These are phyloP conservation scores for Scaptomyza hsui DNA, from an alignment of 1,140 invertebrate species.

Conservation along the genomic window DNA sequence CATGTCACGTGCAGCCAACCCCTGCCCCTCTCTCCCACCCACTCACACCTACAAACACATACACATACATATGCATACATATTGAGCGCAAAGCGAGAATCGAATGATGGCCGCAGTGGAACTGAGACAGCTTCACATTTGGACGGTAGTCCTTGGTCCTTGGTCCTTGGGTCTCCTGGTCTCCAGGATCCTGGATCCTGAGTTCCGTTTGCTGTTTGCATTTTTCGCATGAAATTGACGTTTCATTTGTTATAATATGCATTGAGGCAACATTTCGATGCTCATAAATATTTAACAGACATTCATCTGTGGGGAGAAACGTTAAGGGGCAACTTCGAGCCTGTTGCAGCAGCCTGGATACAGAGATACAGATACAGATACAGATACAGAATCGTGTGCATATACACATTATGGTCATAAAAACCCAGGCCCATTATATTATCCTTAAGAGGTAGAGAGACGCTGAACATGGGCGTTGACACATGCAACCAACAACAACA, in stretches of 20 bases:
- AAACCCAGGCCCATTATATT: slow-evolving; percentile 13
- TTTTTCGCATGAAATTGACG: slow-evolving; percentile 70
- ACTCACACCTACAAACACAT: slow-evolving; percentile 1
- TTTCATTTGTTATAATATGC: slow-evolving; percentile 76
- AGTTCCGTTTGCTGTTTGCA: slow-evolving; percentile 48
- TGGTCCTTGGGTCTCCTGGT: background rate
- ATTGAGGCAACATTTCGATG: slow-evolving; percentile 75
- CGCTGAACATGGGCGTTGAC: slow-evolving; percentile 28
- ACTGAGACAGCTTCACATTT: slow-evolving; percentile 13
- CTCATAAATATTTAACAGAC: slow-evolving; percentile 74
- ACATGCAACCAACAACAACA: slow-evolving; percentile 21
- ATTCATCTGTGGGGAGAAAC: slow-evolving; percentile 67
- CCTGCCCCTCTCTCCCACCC: background rate
- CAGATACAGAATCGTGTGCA: slow-evolving; percentile 11
- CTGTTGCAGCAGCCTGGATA: slow-evolving; percentile 18
- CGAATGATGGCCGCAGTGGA: slow-evolving; percentile 4
- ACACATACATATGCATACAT: slow-evolving; percentile 3
- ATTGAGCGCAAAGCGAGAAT: background rate
- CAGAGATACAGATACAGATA: slow-evolving; percentile 6
- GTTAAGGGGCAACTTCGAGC: slow-evolving; percentile 34
- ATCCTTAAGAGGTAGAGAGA: background rate
- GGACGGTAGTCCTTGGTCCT: slow-evolving; percentile 3
- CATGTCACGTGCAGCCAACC: slow-evolving; percentile 33
- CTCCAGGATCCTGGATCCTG: background rate
- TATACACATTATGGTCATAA: slow-evolving; percentile 45